phyloP scores from a whole-genome alignment of 2,797 vertebrate species.

The Perodicticus potto region DNA sequence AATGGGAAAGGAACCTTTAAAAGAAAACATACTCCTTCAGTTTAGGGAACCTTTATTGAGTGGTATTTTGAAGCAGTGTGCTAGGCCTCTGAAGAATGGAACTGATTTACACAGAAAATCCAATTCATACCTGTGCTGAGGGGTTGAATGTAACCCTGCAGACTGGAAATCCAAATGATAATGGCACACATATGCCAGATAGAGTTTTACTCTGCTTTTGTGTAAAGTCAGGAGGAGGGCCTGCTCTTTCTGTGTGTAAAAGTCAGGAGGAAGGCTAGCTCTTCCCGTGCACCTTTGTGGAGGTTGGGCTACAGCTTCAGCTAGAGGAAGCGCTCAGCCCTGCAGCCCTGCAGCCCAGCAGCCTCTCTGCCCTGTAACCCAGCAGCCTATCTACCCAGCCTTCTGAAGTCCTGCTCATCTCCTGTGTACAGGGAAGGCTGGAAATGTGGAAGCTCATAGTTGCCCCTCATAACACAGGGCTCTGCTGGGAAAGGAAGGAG shows the following conservation, averaged over 20 bases:
- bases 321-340: neutral
- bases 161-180: neutral
- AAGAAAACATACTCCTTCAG: neutral
- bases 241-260: neutral
- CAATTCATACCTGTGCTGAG: neutral
- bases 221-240: neutral
- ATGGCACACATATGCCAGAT: neutral
- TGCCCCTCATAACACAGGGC: neutral
- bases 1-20: neutral
- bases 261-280: neutral
- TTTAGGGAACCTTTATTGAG: neutral
- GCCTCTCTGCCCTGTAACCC: neutral
- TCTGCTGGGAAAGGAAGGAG: neutral
- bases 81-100: neutral
- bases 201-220: neutral
- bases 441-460: neutral
- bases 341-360: no score
- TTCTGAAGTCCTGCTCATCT: neutral
- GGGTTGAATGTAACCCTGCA: neutral
- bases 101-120: neutral
- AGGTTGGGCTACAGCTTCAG: no score
- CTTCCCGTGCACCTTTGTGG: neutral
- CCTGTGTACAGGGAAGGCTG: neutral
- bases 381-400: neutral
- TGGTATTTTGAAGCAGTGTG: neutral